phyloP scores from a whole-genome alignment of 1,140 invertebrate genomes.

The Branchinecta lynchi region DNA sequence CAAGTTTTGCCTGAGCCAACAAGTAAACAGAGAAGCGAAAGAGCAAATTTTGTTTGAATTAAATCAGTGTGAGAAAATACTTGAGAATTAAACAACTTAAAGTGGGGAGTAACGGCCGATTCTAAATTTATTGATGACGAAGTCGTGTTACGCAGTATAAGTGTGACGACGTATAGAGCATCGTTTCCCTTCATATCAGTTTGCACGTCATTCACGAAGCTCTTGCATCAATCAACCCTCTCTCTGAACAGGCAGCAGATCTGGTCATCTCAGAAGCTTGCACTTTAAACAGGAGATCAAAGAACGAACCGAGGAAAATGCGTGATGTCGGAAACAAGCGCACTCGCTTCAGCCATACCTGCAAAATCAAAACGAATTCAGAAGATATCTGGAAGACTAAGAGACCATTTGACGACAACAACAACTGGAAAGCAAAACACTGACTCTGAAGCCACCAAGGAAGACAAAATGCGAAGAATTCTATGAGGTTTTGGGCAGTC shows the following conservation, averaged over 20 bases:
- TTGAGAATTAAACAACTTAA: no score
- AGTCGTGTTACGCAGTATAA: no score
- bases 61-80: no score
- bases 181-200: slow-evolving; percentile 6
- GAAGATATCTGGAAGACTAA: slow-evolving; percentile 9
- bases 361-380: slow-evolving; percentile 2
- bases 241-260: slow-evolving; percentile 5
- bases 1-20: no score
- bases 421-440: slow-evolving; percentile 1
- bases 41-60: no score
- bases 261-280: slow-evolving; percentile 5
- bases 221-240: background rate
- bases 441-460: background rate
- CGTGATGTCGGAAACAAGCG: background rate
- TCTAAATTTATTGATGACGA: no score
- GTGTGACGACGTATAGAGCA: no score
- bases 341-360: background rate
- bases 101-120: no score
- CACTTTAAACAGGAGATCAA: background rate
- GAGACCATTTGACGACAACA: slow-evolving; percentile 9
- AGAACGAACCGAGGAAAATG: slow-evolving; percentile 9
- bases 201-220: slow-evolving; percentile 1
- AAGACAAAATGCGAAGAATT: background rate
- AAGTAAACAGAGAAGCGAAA: no score
- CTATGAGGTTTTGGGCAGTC: background rate